Evolutionary conservation across 2,113 vertebrate genomes (phyloP).

Genomic region (Poeciliopsis prolifica): DNA sequence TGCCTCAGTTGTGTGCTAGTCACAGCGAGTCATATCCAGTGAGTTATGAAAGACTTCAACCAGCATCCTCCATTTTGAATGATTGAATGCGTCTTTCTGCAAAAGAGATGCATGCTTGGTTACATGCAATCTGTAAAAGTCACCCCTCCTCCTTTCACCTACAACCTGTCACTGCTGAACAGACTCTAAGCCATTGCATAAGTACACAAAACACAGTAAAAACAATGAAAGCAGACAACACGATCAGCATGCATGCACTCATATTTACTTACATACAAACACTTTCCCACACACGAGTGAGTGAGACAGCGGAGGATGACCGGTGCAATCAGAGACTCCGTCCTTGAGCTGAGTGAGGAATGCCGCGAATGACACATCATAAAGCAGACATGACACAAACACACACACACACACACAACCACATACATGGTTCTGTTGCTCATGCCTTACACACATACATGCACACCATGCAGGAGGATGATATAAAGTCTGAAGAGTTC

Average conservation of each 20-base stretch:
- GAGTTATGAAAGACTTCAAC: not conserved
- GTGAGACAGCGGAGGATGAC: conserved; percentile 33
- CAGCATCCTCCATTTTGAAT: not conserved
- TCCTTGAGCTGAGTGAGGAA: conserved; percentile 59
- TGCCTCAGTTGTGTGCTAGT: too few relatives aligned
- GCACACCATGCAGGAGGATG: not conserved
- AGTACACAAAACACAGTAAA: not conserved
- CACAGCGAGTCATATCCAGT: too few relatives aligned
- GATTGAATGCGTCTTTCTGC: not conserved
- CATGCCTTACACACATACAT: conserved; percentile 1
- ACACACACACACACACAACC: conserved; percentile 12
- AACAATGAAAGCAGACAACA: not conserved
- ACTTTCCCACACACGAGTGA: not conserved
- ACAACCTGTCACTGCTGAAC: not conserved
- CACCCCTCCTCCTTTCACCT: not conserved
- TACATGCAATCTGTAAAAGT: not conserved
- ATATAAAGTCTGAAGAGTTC: not conserved
- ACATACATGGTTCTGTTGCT: not conserved
- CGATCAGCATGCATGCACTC: not conserved
- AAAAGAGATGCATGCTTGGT: not conserved
- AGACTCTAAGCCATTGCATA: not conserved
- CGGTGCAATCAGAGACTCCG: conserved; percentile 41
- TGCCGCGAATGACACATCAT: conserved; percentile 36
- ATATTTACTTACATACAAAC: not conserved
- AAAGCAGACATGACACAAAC: not conserved